A percentile compares a stretch with the other conserved stretches of the same genome.
phyloP scores from a whole-genome alignment of 2,888 invertebrate species.

The Conops quadrifasciatus region DNA sequence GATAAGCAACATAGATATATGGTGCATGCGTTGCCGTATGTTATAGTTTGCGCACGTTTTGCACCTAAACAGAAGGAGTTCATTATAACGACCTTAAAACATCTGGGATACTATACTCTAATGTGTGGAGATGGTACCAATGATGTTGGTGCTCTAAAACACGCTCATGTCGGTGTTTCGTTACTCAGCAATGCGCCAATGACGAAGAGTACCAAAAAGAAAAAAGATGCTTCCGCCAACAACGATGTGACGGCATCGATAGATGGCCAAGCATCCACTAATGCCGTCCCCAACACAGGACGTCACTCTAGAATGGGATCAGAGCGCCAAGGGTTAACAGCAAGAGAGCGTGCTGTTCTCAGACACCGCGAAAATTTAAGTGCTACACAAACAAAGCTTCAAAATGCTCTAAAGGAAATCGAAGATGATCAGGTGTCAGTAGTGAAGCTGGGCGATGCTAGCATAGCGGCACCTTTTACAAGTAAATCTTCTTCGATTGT shows the following conservation, averaged over 20 bases:
- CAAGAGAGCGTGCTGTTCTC: slow-evolving; percentile 58
- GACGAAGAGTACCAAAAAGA: slow-evolving; percentile 64
- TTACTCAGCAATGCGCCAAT: slow-evolving; percentile 82
- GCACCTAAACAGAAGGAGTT: slow-evolving; percentile 99
- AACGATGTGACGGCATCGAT: slow-evolving; percentile 34
- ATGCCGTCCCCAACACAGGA: slow-evolving; percentile 35
- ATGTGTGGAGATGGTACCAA: slow-evolving; percentile 99
- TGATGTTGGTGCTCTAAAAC: slow-evolving; percentile 98
- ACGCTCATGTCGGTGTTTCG: slow-evolving; percentile 96
- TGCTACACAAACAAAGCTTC: slow-evolving; percentile 58
- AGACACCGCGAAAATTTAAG: slow-evolving; percentile 60
- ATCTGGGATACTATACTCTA: slow-evolving; percentile 83
- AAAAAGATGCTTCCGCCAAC: slow-evolving; percentile 42
- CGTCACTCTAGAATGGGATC: slow-evolving; percentile 39
- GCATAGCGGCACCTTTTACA: slow-evolving; percentile 99
- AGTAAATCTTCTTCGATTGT: slow-evolving; percentile 95
- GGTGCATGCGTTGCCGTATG: slow-evolving; percentile 79
- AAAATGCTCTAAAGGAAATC: slow-evolving; percentile 78
- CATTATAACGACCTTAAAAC: slow-evolving; percentile 88
- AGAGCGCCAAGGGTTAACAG: slow-evolving; percentile 54
- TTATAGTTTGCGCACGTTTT: slow-evolving; percentile 94
- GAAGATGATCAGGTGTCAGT: slow-evolving; percentile 89
- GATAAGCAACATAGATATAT: slow-evolving; percentile 73
- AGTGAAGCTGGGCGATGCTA: slow-evolving; percentile 97
- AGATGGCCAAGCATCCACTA: slow-evolving; percentile 35